Evolutionary conservation across 1,140 invertebrate genomes (phyloP), one percentile per base, ranked within the genome.

Genomic region (Neodiprion lecontei): DNA sequence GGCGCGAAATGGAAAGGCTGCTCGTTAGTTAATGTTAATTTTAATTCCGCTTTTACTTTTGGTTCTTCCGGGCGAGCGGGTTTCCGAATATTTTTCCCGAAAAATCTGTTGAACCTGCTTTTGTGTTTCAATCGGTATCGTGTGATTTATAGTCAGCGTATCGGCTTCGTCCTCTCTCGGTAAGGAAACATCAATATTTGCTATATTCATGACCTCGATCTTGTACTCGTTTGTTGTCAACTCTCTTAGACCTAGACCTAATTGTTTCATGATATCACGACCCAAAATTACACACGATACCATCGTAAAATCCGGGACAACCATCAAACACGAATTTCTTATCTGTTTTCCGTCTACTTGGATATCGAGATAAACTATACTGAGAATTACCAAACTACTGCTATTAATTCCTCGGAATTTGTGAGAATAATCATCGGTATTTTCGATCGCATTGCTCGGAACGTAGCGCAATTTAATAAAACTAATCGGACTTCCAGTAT

Each of bases 21-120:
- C 14, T 9, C 9, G 50, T 14, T 53, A 53, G 9, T 53, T 53
- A 53, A 14, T 53, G 14, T 53, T 53, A 53, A 14, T 17, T 17
- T 17, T 17, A 17, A 17, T 17, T 17, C 17, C 17, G 17, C 17
- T 17, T 17, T 17, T 17, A 17, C 17, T 17, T 17, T 17, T 17
- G 17, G 17, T 77, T 77, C 81, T 85, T 77, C 53, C 76, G 77
- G 73, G 80, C 79, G 80, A 79, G 81, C 76, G 80, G 70, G 47
- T 17, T 72, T 12, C 11, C 82, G 70, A 73, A 75, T 61, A 28
- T 80, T 17, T 71, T 77, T 66, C 11, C 76, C 76, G 3, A 75
- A 79, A 28, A 71, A 75, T 12, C 80, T 76, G 40, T 61, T 76
- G 49, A 72, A 75, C 68, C 14, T 68, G 21, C 72, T 70, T 12